phyloP scores from a whole-genome alignment of 2,113 vertebrate species.

The Dendropsophus ebraccatus region DNA sequence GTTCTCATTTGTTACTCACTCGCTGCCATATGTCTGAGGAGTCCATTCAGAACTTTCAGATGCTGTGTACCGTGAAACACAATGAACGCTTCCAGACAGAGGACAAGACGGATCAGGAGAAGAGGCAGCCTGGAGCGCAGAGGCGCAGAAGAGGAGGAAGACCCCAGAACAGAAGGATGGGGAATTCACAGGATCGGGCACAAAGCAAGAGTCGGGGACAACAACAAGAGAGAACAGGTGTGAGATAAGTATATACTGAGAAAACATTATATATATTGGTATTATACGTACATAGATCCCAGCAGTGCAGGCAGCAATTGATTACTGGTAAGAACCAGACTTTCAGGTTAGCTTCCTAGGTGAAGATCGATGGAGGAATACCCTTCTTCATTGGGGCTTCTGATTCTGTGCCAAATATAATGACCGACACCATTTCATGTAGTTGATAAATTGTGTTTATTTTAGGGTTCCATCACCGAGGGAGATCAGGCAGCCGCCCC shows the following conservation, averaged over 20 bases:
- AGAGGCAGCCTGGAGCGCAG: background rate
- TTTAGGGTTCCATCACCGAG: background rate
- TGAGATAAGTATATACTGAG: no score
- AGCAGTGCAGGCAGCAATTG: no score
- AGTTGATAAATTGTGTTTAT: background rate
- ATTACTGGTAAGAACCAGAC: no score
- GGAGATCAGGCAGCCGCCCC: background rate
- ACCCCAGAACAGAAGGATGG: background rate
- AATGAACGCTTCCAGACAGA: background rate
- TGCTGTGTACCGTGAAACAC: conserved; percentile 66
- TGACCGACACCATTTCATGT: background rate
- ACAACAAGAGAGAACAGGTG: background rate
- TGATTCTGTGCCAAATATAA: no score
- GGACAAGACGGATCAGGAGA: background rate
- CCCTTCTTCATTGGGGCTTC: no score
- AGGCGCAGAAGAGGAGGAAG: background rate
- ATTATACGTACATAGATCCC: no score
- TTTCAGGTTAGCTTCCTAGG: no score
- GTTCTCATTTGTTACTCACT: conserved; percentile 59
- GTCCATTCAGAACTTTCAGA: conserved; percentile 68
- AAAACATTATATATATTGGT: no score
- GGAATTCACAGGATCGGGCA: background rate
- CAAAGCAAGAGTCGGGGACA: background rate
- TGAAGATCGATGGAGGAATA: no score
- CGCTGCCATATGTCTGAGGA: conserved; percentile 61